Evolutionary conservation across 2,888 invertebrate species (phyloP).

Genomic region (Drosophila cracens): DNA sequence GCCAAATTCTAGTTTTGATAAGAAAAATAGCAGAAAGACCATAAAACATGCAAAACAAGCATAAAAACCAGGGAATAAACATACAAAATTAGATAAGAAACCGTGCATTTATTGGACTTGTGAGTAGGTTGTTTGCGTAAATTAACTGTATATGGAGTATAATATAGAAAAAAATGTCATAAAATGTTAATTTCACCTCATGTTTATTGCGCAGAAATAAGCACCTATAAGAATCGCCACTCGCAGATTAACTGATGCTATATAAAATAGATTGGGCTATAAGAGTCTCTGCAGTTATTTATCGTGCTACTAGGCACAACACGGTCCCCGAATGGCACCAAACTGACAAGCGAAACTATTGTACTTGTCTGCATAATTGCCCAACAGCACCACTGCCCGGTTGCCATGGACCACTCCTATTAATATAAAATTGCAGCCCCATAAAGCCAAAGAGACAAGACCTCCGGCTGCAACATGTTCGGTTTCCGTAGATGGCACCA

Average conservation of each 20-base stretch:
- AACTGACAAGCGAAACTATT: slow-evolving; percentile 37
- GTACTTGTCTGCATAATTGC: slow-evolving; percentile 63
- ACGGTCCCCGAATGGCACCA: slow-evolving; percentile 58
- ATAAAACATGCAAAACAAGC: not conserved
- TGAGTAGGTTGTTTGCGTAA: slow-evolving; percentile 2
- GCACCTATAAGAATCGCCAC: slow-evolving; percentile 46
- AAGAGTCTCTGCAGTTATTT: slow-evolving; percentile 59
- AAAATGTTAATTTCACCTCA: slow-evolving; percentile 63
- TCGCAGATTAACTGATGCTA: slow-evolving; percentile 47
- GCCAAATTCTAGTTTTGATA: not conserved
- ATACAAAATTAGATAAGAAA: not conserved
- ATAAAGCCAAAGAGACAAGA: slow-evolving; percentile 50
- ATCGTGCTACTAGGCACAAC: slow-evolving; percentile 45
- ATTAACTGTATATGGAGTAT: not conserved
- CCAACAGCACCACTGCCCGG: slow-evolving; percentile 13
- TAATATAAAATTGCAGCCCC: slow-evolving; percentile 64
- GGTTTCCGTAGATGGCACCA: slow-evolving; percentile 18
- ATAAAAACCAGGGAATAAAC: not conserved
- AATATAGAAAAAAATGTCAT: slow-evolving; percentile 32
- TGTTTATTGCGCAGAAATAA: slow-evolving; percentile 52
- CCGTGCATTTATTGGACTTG: slow-evolving; percentile 3
- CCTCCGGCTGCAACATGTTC: slow-evolving; percentile 38
- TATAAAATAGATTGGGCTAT: slow-evolving; percentile 36
- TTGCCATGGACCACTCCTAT: slow-evolving; percentile 38
- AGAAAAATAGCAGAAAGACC: not conserved